A percentile compares a stretch with the other conserved stretches of the same genome.
These are phyloP conservation scores for Drosophila austrosaltans DNA, from an alignment of 2,888 invertebrate genomes.

Conservation along the genomic window DNA sequence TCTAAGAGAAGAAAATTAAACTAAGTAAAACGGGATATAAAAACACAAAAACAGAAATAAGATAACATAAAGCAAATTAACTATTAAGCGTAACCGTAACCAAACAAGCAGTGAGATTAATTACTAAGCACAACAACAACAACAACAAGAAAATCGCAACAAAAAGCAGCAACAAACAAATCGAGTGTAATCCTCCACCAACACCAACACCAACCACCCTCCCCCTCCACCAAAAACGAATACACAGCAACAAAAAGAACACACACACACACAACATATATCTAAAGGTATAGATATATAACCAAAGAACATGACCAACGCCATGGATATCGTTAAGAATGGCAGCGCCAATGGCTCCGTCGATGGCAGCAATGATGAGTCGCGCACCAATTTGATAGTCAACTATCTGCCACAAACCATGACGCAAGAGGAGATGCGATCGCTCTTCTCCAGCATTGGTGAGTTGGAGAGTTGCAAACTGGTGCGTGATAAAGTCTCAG, in stretches of 20 bases:
- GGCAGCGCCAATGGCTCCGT: conserved; percentile 85
- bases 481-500: conserved; percentile 98
- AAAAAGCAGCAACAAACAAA: conserved; percentile 17
- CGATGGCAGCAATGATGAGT: conserved; percentile 93
- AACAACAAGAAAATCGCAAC: conserved; percentile 23
- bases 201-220: neutral
- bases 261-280: neutral
- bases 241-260: neutral
- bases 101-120: conserved; percentile 81
- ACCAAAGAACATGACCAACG: conserved; percentile 81
- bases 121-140: conserved; percentile 59
- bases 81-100: conserved; percentile 55
- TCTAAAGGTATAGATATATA: conserved; percentile 25
- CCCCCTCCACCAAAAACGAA: neutral
- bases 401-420: conserved; percentile 97
- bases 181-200: conserved; percentile 24
- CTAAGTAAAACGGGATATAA: conserved; percentile 3
- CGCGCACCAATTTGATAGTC: conserved; percentile 97
- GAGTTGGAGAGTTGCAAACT: conserved; percentile 99
- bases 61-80: conserved; percentile 49
- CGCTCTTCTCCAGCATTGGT: conserved; percentile 96
- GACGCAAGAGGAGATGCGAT: conserved; percentile 97
- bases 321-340: conserved; percentile 90
- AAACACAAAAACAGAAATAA: conserved; percentile 9
- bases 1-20: conserved; percentile 44